Percentiles rank a stretch among this genome's conserved stretches.
phyloP scores from a whole-genome alignment of 2,888 invertebrate species.

The Ormyrus thymus region DNA sequence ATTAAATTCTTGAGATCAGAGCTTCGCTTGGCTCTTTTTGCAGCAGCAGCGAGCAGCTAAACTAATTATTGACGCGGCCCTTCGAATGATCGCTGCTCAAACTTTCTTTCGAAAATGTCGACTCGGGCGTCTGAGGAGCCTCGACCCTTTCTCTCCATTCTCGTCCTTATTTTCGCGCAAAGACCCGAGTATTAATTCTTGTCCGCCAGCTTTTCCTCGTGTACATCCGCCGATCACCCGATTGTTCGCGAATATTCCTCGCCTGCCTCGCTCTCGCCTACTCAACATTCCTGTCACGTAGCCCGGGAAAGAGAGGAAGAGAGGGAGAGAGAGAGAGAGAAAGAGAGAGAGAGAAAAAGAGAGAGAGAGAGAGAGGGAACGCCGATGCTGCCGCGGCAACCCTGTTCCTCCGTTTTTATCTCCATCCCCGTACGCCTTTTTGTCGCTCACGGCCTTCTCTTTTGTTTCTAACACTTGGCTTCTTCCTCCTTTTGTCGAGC shows the following conservation, averaged over 20 bases:
- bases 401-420: too few species aligned
- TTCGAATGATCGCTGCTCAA: too few species aligned
- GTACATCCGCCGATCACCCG: slow-evolving; percentile 41
- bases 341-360: slow-evolving; percentile 51
- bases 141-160: too few species aligned
- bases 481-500: neutral
- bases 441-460: neutral
- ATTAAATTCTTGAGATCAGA: too few species aligned
- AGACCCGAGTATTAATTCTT: neutral
- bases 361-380: slow-evolving; percentile 38
- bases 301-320: slow-evolving; percentile 25
- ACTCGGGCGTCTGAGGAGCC: too few species aligned
- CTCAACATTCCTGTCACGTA: slow-evolving; percentile 46
- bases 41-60: too few species aligned
- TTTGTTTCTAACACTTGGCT: neutral
- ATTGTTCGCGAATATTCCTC: neutral
- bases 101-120: too few species aligned
- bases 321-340: slow-evolving; percentile 9
- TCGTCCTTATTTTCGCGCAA: too few species aligned
- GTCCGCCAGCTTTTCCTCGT: neutral
- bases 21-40: too few species aligned
- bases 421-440: too few species aligned
- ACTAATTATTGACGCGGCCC: too few species aligned
- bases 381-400: slow-evolving; percentile 62
- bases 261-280: slow-evolving; percentile 38